Evolutionary conservation across 2,797 vertebrate species (phyloP).

Genomic region (Arrhamphus sclerolepis): DNA sequence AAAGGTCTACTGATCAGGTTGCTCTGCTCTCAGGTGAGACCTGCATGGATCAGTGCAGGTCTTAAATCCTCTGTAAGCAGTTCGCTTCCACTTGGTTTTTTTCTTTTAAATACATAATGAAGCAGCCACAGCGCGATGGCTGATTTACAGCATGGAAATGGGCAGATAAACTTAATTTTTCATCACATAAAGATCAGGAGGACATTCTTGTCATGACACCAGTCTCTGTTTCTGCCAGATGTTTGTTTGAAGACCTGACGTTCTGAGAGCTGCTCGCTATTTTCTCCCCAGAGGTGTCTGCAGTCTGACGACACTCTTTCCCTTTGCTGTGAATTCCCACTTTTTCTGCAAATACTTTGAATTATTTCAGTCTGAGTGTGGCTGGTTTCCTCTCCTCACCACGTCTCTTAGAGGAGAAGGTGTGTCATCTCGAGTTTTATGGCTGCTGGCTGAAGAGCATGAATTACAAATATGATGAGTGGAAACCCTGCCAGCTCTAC

Average conservation of each 20-base stretch:
- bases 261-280: constrained; percentile 50
- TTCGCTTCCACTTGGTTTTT: no score
- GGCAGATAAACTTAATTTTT: constrained; percentile 41
- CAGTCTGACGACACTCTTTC: no score
- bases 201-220: constrained; percentile 62
- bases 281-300: constrained; percentile 50
- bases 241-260: constrained; percentile 48
- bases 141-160: constrained; percentile 43
- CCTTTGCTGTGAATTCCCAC: constrained; percentile 44
- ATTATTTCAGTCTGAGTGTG: constrained; percentile 54
- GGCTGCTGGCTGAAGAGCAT: constrained; percentile 63
- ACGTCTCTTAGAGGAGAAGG: constrained; percentile 54
- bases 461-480: constrained; percentile 75
- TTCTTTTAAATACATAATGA: no score
- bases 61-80: no score
- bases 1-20: no score
- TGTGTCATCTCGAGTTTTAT: constrained; percentile 69
- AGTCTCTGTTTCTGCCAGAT: constrained; percentile 34
- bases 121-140: constrained; percentile 14
- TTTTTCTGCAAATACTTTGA: constrained; percentile 58
- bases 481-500: constrained; percentile 53
- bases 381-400: constrained; percentile 37
- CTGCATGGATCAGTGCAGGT: no score
- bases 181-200: constrained; percentile 57
- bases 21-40: no score